Evolutionary conservation across 2,888 invertebrate species (phyloP).

Genomic region (Drosophila aldrichi): DNA sequence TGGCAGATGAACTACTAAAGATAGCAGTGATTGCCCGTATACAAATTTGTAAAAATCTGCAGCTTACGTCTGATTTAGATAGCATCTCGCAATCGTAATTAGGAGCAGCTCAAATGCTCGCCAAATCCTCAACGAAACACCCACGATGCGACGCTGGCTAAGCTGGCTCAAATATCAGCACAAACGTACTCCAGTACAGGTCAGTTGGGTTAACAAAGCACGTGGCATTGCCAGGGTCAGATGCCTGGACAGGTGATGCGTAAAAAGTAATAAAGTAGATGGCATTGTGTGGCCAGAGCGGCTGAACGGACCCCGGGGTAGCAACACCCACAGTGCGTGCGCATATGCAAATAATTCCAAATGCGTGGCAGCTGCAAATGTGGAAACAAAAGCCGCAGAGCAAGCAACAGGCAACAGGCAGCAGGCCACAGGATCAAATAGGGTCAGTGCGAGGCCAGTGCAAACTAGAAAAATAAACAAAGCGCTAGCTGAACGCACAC

Average conservation of each 20-base stretch:
- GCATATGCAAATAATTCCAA: slow-evolving; percentile 70
- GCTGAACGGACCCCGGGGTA: slow-evolving; percentile 17
- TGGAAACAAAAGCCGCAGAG: slow-evolving; percentile 46
- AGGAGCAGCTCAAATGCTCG: background rate
- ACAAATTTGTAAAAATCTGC: slow-evolving; percentile 43
- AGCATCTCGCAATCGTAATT: slow-evolving; percentile 33
- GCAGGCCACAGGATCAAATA: slow-evolving; percentile 66
- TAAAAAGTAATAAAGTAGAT: slow-evolving; percentile 37
- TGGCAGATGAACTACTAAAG: slow-evolving; percentile 7
- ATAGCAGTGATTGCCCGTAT: slow-evolving; percentile 13
- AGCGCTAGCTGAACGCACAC: slow-evolving; percentile 45
- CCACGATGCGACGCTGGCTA: slow-evolving; percentile 24
- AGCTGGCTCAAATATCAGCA: slow-evolving; percentile 40
- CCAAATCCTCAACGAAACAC: slow-evolving; percentile 36
- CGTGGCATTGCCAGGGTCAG: slow-evolving; percentile 56
- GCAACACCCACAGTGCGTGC: slow-evolving; percentile 68
- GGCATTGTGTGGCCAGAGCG: slow-evolving; percentile 57
- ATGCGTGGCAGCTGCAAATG: slow-evolving; percentile 64
- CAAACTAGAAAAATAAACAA: slow-evolving; percentile 53
- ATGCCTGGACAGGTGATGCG: slow-evolving; percentile 62
- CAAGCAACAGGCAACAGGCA: slow-evolving; percentile 58
- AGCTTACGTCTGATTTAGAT: slow-evolving; percentile 34
- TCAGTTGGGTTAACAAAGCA: slow-evolving; percentile 61
- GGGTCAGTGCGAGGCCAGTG: slow-evolving; percentile 46
- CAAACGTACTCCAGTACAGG: slow-evolving; percentile 40